These are phyloP conservation scores for Diadophis punctatus DNA, from an alignment of 2,113 vertebrate genomes.

Conservation along the genomic window DNA sequence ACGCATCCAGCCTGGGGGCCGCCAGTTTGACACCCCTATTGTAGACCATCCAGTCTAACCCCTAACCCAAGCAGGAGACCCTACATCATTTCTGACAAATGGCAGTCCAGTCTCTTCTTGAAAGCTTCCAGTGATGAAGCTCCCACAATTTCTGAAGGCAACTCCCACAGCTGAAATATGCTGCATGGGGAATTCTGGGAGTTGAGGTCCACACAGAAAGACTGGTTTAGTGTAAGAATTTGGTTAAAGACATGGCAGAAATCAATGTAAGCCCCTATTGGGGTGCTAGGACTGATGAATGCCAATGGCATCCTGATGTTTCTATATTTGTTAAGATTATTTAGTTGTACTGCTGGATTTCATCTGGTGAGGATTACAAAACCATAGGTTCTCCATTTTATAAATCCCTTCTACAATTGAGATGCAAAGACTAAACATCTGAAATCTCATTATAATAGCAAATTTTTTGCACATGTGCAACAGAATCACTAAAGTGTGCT, in stretches of 20 bases:
- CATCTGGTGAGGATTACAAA: neutral
- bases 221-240: neutral
- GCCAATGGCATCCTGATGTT: neutral
- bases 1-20: no score
- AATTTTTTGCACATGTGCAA: neutral
- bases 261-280: neutral
- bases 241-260: neutral
- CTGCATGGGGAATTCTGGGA: neutral
- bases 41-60: no score
- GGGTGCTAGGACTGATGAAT: neutral
- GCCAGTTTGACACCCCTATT: no score
- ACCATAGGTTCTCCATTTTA: neutral
- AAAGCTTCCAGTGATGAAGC: no score
- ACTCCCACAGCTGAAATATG: neutral
- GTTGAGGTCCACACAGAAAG: neutral
- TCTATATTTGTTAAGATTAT: neutral
- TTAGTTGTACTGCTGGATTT: neutral
- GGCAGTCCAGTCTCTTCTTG: no score
- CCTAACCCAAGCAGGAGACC: no score
- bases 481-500: neutral
- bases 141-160: neutral
- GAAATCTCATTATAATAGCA: neutral
- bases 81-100: no score
- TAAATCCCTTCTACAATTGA: neutral
- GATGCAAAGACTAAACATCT: neutral